A percentile compares a stretch with the other conserved stretches of the same genome.
Conservation (phyloP, 2,797 vertebrate species). For the Chaunax sp. region DNA sequence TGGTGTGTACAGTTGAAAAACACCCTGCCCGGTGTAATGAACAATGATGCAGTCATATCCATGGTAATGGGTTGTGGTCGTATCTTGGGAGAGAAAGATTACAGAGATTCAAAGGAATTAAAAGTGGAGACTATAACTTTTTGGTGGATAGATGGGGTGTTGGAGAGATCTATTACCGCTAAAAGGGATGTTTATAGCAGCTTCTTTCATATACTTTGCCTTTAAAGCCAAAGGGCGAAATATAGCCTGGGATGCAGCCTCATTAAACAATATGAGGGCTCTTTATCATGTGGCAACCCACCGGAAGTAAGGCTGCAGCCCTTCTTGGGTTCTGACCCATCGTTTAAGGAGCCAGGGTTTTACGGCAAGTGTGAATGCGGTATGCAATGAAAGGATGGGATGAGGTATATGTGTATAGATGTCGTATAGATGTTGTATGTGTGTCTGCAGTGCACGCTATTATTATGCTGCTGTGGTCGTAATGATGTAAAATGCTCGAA, state of each 20-base stretch:
- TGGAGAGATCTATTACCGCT: constrained; percentile 56
- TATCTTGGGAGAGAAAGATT: constrained; percentile 37
- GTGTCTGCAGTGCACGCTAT: constrained; percentile 69
- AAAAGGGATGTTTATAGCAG: constrained; percentile 59
- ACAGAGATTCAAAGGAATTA: constrained; percentile 52
- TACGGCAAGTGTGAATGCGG: constrained; percentile 81
- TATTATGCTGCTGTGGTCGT: constrained; percentile 80
- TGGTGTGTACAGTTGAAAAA: neutral
- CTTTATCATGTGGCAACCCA: constrained; percentile 77
- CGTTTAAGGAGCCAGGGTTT: constrained; percentile 71
- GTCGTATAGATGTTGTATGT: constrained; percentile 54
- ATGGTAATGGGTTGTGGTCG: constrained; percentile 40
- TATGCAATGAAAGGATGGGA: constrained; percentile 73
- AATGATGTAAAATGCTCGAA: constrained; percentile 75
- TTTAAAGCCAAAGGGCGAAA: constrained; percentile 67
- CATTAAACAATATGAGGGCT: constrained; percentile 73
- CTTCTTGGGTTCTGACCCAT: constrained; percentile 67
- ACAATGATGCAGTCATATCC: constrained; percentile 38
- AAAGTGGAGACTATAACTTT: constrained; percentile 49
- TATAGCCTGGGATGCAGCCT: constrained; percentile 51
- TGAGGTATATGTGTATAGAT: constrained; percentile 62
- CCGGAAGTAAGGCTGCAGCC: constrained; percentile 66
- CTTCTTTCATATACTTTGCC: constrained; percentile 55
- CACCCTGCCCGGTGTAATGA: constrained; percentile 28
- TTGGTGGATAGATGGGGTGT: constrained; percentile 46